A percentile compares a stretch with the other conserved stretches of the same genome.
phyloP scores from a whole-genome alignment of 2,797 vertebrate species.

The Eulemur rubriventer region DNA sequence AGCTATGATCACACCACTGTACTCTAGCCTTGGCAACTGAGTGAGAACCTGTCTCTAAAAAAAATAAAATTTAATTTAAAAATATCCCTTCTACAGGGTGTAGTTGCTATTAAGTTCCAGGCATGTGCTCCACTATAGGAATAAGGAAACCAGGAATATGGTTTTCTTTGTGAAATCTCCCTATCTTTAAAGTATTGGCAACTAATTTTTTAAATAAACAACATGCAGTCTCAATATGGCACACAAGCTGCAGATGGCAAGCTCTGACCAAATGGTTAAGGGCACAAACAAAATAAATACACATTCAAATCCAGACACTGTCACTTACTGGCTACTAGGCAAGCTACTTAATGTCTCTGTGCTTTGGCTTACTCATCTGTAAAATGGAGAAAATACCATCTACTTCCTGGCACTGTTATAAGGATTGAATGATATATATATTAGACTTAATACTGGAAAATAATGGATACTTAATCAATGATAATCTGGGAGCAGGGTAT shows the following conservation, averaged over 20 bases:
- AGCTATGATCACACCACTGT: no score
- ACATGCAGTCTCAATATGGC: background rate
- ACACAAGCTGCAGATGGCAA: background rate
- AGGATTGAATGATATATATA: background rate
- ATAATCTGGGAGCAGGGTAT: background rate
- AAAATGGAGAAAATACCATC: background rate
- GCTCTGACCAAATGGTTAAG: background rate
- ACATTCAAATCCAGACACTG: background rate
- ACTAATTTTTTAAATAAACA: constrained; percentile 5
- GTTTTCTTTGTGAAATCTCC: background rate
- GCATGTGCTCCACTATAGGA: background rate
- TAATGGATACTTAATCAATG: background rate
- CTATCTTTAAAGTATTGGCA: constrained; percentile 3
- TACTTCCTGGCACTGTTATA: background rate
- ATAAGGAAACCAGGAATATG: background rate
- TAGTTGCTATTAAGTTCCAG: background rate
- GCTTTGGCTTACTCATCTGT: no score
- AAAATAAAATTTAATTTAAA: no score
- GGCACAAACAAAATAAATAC: background rate
- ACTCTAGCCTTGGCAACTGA: no score
- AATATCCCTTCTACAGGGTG: background rate
- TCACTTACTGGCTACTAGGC: background rate
- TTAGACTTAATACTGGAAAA: background rate
- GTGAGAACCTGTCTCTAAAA: no score
- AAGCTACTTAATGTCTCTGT: no score